These are phyloP conservation scores for Onychomys leucogaster DNA, from an alignment of 2,797 vertebrate species.

Conservation along the genomic window DNA sequence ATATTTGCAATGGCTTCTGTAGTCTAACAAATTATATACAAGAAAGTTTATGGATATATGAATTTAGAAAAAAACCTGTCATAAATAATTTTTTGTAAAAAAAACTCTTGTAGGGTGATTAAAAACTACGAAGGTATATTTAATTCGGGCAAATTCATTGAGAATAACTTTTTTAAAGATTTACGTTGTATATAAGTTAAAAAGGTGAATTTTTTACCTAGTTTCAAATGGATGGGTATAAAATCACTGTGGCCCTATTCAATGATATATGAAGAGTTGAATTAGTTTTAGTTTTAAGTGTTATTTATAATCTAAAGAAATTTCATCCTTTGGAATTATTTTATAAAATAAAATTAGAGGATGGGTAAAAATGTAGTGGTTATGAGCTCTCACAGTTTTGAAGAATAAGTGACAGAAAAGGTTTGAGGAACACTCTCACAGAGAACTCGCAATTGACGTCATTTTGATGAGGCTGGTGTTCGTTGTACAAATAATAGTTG, in stretches of 20 bases:
- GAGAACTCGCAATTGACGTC: background rate
- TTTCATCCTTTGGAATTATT: background rate
- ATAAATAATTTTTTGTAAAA: background rate
- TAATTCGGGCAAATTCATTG: background rate
- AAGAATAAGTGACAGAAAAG: background rate
- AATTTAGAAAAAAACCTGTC: background rate
- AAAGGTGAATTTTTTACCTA: background rate
- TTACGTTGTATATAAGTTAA: background rate
- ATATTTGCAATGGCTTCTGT: constrained; percentile 8
- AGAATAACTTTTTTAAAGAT: background rate
- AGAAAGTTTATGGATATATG: constrained; percentile 3
- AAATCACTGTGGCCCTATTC: background rate
- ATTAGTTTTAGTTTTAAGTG: background rate
- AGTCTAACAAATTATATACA: background rate
- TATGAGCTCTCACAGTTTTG: background rate
- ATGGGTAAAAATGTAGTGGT: background rate
- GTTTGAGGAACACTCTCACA: background rate
- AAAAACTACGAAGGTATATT: background rate
- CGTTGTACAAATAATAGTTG: background rate
- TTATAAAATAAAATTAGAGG: background rate
- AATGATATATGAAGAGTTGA: background rate
- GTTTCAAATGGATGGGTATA: background rate
- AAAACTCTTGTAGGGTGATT: background rate
- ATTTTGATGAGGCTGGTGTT: background rate
- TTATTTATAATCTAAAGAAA: background rate